Evolutionary conservation across 2,113 vertebrate genomes (phyloP), one percentile per base, ranked within the genome.

Genomic region (Pterocles burchelli): DNA sequence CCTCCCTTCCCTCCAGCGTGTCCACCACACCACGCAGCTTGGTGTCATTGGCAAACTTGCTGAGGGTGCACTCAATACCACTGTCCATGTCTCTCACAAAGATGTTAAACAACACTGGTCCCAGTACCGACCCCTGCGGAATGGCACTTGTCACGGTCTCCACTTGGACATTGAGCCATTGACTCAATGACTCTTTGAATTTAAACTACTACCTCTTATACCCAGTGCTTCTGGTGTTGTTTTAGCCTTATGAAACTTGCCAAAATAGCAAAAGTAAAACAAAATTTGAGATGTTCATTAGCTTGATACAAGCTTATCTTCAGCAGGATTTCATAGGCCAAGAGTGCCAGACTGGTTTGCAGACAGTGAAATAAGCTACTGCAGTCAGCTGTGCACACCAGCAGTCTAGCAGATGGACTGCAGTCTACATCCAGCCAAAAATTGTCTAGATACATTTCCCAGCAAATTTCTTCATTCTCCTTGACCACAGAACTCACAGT

Each of bases 341-440:
- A 20, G 54, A 71, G 46, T 79, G 75, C 57, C 91, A 90, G 78
- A 74, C 1, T 55, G 67, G 68, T 88, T 67, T 88, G 65, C 90
- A 91, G 88, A 78, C 24, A 91, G 25, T 34, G 65, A 93, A 90
- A 83, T 28, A 88, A 81, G 21, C 67, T 62, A 59, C 93, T 80
- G 55, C 94, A 95, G 72, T 77, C 63, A 96, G 72, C 79, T 70
- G 48, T 63, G 78, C 78, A 80, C 59, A 83, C 33, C 75, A 90
- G 67, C 75, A 92, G 58, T 22, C 84, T n/a, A 85, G 82, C 85
- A 96, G 58, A 90, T 41, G 28, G 81, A 90, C 88, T 95, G 73
- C 85, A 91, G 85, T 38, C 59, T 66, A 46, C 3, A 18, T 7
- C 29, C 46, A 49, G 29, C 59, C 26, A 3, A 33, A 74, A 74